These are phyloP conservation scores for Synodontis membranacea DNA, from an alignment of 2,113 vertebrate species.

Conservation along the genomic window DNA sequence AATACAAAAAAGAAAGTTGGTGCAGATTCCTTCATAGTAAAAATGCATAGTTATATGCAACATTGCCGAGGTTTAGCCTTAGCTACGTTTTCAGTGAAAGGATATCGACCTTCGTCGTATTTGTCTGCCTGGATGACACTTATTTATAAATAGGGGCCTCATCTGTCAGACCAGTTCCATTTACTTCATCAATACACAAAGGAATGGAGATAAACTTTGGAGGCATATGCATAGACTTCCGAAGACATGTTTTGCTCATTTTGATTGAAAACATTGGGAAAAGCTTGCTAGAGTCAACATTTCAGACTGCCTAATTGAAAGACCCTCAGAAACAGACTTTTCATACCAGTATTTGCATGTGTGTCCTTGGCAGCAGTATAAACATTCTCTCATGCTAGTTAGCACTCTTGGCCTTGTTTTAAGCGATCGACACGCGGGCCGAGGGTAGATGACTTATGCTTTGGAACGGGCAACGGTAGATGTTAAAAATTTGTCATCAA, in stretches of 20 bases:
- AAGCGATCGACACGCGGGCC: background rate
- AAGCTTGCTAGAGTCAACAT: slow-evolving; percentile 23
- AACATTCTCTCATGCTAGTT: background rate
- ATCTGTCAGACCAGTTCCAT: slow-evolving; percentile 17
- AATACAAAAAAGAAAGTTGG: too few species aligned
- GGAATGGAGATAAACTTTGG: slow-evolving; percentile 26
- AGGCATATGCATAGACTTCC: background rate
- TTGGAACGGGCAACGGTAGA: background rate
- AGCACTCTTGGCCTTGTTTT: background rate
- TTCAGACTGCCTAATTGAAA: background rate
- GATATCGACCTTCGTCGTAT: slow-evolving; percentile 16
- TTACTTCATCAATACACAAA: slow-evolving; percentile 19
- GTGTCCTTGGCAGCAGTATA: background rate
- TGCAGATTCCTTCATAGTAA: slow-evolving; percentile 72
- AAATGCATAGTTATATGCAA: slow-evolving; percentile 70
- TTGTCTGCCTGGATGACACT: slow-evolving; percentile 40
- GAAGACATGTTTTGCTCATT: slow-evolving; percentile 22
- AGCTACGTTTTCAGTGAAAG: slow-evolving; percentile 33
- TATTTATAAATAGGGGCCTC: slow-evolving; percentile 41
- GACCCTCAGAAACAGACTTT: slow-evolving; percentile 15
- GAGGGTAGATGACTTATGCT: background rate
- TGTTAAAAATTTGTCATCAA: background rate
- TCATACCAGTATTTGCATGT: slow-evolving; percentile 9
- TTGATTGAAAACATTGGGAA: slow-evolving; percentile 25
- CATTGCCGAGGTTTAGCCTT: slow-evolving; percentile 65